Percentiles rank a stretch among this genome's conserved stretches.
Evolutionary conservation across 1,140 invertebrate species (phyloP).

Genomic region (Lepidurus arcticus): DNA sequence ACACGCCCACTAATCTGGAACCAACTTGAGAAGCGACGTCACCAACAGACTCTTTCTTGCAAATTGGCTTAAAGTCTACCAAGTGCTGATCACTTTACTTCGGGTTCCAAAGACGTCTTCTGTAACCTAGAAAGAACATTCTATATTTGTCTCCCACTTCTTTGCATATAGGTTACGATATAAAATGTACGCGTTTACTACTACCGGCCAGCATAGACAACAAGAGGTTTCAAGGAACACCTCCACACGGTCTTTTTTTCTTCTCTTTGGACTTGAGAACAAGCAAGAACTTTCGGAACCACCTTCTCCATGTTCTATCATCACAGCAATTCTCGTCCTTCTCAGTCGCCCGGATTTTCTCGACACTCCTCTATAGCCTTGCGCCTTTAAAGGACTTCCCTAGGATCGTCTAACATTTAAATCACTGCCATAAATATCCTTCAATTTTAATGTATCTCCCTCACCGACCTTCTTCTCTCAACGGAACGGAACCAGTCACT

Average conservation of each 20-base stretch:
- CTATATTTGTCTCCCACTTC: neutral
- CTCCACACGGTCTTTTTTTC: neutral
- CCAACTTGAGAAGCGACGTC: neutral
- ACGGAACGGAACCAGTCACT: neutral
- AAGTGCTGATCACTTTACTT: constrained; percentile 19
- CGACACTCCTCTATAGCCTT: neutral
- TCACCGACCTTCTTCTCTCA: neutral
- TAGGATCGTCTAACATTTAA: neutral
- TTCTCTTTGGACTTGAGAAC: neutral
- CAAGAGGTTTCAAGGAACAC: neutral
- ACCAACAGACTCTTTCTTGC: neutral
- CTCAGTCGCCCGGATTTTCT: neutral
- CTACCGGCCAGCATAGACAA: neutral
- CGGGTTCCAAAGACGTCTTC: neutral
- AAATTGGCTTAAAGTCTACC: constrained; percentile 2
- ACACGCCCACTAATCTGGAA: neutral
- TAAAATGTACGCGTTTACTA: neutral
- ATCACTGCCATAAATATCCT: neutral
- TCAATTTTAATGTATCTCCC: neutral
- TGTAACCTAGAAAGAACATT: neutral
- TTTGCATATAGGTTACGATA: neutral
- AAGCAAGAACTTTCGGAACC: neutral
- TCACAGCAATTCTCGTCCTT: neutral
- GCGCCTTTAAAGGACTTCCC: constrained; percentile 2
- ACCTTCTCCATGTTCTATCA: constrained; percentile 19